Evolutionary conservation across 53 echinoderm and acorn worm genomes (phyloP).

Genomic region (Echinarachnius parma): DNA sequence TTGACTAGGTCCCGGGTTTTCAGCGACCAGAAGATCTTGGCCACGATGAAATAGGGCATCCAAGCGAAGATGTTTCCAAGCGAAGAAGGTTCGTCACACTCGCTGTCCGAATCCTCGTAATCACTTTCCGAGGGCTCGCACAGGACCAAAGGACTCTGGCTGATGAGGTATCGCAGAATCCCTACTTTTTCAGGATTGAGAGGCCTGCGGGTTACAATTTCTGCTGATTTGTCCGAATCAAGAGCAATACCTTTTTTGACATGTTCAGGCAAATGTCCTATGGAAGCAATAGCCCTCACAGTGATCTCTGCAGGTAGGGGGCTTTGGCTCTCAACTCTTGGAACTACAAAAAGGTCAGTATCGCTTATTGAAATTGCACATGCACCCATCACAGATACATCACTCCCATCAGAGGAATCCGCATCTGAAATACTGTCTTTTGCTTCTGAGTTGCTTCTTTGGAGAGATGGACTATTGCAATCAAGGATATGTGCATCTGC

Average conservation of each 20-base stretch:
- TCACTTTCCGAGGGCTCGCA: constrained; percentile 55
- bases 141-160: constrained; percentile 66
- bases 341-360: background rate
- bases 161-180: constrained; percentile 62
- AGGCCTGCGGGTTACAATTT: constrained; percentile 14
- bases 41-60: constrained; percentile 73
- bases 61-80: constrained; percentile 61
- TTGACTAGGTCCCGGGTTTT: constrained; percentile 73
- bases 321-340: background rate
- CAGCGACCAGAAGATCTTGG: constrained; percentile 72
- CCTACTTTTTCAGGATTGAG: constrained; percentile 63
- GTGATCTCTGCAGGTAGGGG: background rate
- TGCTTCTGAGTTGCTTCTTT: constrained; percentile 4
- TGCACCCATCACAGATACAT: constrained; percentile 15
- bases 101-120: constrained; percentile 50
- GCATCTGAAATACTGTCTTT: no score
- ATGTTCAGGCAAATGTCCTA: background rate
- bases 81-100: no score
- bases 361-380: constrained; percentile 21
- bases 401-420: no score
- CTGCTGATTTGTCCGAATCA: no score
- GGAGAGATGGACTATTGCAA: constrained; percentile 2
- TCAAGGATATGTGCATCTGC: background rate
- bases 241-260: no score
- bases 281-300: no score